Evolutionary conservation across 2,113 vertebrate genomes (phyloP), one percentile per base, ranked within the genome.

Genomic region (Semnornis frantzii): DNA sequence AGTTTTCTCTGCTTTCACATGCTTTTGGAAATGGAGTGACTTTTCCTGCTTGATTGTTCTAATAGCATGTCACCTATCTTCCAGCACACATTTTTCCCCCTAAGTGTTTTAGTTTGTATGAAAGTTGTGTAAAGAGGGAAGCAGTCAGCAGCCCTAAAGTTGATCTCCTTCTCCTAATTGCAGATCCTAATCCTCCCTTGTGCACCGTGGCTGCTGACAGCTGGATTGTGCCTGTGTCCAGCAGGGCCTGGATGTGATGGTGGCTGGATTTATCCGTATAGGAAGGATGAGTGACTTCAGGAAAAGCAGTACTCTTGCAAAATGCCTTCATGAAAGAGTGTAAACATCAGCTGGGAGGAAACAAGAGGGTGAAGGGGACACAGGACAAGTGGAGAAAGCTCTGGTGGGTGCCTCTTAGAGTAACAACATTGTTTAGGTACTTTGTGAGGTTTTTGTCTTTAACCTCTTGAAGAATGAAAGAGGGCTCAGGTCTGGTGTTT

Each of bases 241-340:
- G 65, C 39, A 37, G 34, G 19, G 33, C 52, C 30, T n/a, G 59
- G 64, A 34, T n/a, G 60, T 1, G 4, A 12, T 15, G 62, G 57
- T 0, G 2, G 30, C 8, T 59, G 42, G 27, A 39, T 81, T 58
- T 34, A n/a, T 12, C 37, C 2, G 0, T 48, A 17, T 0, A 4
- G 46, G 34, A 39, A 71, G 34, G 69, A 24, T 44, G 0, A 0
- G 11, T 31, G 39, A 78, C 20, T 31, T n/a, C 48, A 55, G 54
- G 46, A 82, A 82, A 21, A 94, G 14, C 0, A 5, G 55, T 31
- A 42, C 33, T 79, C 85, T 79, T 50, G 60, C 71, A 52, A 82
- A 87, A 72, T 37, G 62, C 31, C 15, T 12, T 78, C 3, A 11
- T 1, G 3, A 39, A 66, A 46, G 12, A 48, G 6, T 9, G 28